Evolutionary conservation across 2,797 vertebrate genomes (phyloP), one percentile per base, ranked within the genome.

Genomic region (Cynodonichthys magdalenae): DNA sequence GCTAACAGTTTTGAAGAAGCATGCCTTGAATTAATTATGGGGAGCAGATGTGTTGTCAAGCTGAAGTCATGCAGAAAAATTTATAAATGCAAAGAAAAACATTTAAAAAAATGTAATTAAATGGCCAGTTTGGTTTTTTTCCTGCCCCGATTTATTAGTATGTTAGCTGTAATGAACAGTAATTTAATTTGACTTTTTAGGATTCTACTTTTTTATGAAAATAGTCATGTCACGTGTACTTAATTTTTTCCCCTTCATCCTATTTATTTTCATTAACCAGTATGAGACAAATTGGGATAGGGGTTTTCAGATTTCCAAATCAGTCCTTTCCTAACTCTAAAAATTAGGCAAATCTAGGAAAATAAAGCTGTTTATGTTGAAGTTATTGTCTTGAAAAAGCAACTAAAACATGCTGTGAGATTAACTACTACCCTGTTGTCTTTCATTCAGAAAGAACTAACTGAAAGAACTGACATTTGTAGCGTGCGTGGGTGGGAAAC

Each of bases 361-460:
- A 59, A 20, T 18, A 75, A 48, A 59, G 44, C 70, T 67, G 69
- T 65, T 49, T 49, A 44, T 36, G 77, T 77, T 74, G 71, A 87
- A 84, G 58, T 67, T 70, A 17, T 79, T 75, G 70, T 66, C 20
- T 46, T 12, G 20, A 53, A 59, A 41, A 63, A 63, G 39, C 14
- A 49, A 61, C 63, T 36, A 11, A 10, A 59, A 63, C 42, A 7
- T 36, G 14, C 53, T 48, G 64, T 50, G n/a, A 59, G 63, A 80
- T 86, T 70, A 77, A 58, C 41, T 65, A 77, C 70, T 73, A 75
- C 59, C 28, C 68, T 61, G 53, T 73, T 75, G 52, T 41, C 57
- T 63, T 82, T 74, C 74, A 84, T 87, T 84, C 71, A 83, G 64
- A 79, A 64, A 70, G 51, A 55, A 48, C 74, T 24, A 55, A 48